A percentile compares a stretch with the other conserved stretches of the same genome.
Conservation (phyloP, 2,888 invertebrate species). For the Drosophila kuntzei region DNA sequence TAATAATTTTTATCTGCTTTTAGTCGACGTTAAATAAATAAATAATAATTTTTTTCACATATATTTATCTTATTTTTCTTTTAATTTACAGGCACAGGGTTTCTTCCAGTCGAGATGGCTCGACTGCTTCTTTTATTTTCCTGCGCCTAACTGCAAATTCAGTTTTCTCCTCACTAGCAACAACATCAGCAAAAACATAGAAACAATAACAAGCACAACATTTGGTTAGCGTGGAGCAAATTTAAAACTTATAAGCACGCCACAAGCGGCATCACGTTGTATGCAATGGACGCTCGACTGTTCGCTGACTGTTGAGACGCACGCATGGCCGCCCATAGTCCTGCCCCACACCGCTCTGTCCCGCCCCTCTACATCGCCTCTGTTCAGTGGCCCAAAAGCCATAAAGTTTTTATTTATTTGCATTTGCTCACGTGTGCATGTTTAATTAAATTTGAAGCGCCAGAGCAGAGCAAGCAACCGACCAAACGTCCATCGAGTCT, state of each 20-base stretch:
- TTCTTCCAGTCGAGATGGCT: not conserved
- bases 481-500: constrained; percentile 37
- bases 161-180: constrained; percentile 46
- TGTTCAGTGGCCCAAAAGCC: constrained; percentile 61
- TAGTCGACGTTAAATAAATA: too few species aligned
- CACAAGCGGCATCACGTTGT: constrained; percentile 43
- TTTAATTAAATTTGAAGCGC: constrained; percentile 82
- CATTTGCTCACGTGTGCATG: constrained; percentile 82
- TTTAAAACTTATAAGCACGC: constrained; percentile 79
- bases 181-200: constrained; percentile 21
- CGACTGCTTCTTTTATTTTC: constrained; percentile 14
- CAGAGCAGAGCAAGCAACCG: constrained; percentile 56
- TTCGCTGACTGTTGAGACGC: constrained; percentile 67
- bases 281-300: constrained; percentile 50
- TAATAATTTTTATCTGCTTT: too few species aligned
- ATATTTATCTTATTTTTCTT: too few species aligned
- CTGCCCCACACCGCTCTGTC: constrained; percentile 2
- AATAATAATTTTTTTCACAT: too few species aligned
- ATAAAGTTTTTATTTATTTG: constrained; percentile 82
- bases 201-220: constrained; percentile 29
- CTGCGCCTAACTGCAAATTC: constrained; percentile 58
- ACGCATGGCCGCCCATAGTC: constrained; percentile 57
- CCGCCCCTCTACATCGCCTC: not conserved
- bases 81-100: not conserved
- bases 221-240: constrained; percentile 60